Base-by-base conservation (phyloP, 2,888 invertebrate genomes). In the Lepidocyrtinus sp. region DNA sequence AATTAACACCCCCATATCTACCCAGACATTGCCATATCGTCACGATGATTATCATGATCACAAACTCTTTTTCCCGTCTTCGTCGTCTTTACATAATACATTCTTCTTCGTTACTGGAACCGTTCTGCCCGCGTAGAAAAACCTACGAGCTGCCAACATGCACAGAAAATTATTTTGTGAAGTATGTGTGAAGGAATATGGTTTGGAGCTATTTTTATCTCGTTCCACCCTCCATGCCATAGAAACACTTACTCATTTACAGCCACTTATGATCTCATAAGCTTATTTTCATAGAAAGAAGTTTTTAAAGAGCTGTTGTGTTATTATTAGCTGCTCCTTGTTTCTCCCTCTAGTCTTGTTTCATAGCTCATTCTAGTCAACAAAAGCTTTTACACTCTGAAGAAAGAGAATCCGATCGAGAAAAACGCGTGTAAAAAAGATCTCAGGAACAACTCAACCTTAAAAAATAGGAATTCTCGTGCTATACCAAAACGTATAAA, bases 1-100 rank as follows among this genome's bases (percentile, higher is more conserved):
- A 75, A 75, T 80, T 80, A 80, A 75, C 80, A 80, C 80, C 80
- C 80, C 75, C 70, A 80, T 71, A 80, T 74, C 36, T 64, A 67
- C 22, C 24, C 3, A 19, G 15, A 59, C 55, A 2, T 50, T 50
- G 15, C 63, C 63, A 22, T 62, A 55, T 3, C 46, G 68, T 62
- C 62, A 73, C 36, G 50, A 46, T 25, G 70, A 62, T 70, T 25
- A 22, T 46, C 46, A 45, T 72, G 21, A 65, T 67, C 72, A 64
- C 45, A 59, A 50, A 50, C 15, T 24, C 69, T n/a, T 24, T 24
- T 45, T 62, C 46, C 22, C 0, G 7, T 0, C 61, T 19, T 59
- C 21, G n/a, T 72, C 72, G 25, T 36, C 36, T 59, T 71, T n/a
- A n/a, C n/a, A 50, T 50, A n/a, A 17, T 50, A 50, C 50, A 50